These are phyloP conservation scores for Andrena chrysosceles DNA, from an alignment of 2,888 invertebrate species.

Conservation along the genomic window DNA sequence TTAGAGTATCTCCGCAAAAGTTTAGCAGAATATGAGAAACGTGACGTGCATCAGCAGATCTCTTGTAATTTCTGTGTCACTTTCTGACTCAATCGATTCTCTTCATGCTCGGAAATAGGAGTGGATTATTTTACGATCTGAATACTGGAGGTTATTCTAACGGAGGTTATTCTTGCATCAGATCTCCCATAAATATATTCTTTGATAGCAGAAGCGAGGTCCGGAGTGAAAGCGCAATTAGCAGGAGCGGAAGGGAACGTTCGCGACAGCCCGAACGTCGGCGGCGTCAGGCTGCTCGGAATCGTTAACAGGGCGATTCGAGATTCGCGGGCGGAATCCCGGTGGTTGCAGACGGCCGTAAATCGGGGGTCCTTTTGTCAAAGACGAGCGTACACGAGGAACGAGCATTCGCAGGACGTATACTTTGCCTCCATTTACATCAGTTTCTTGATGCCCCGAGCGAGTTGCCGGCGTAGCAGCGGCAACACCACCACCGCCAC, in stretches of 20 bases:
- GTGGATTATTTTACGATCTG: neutral
- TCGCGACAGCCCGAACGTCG: constrained; percentile 12
- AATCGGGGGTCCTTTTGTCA: constrained; percentile 61
- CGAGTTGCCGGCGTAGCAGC: constrained; percentile 70
- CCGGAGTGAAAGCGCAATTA: constrained; percentile 5
- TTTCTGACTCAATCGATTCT: too few species aligned
- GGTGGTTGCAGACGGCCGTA: constrained; percentile 36
- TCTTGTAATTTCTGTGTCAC: too few species aligned
- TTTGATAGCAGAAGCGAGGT: neutral
- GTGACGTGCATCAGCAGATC: too few species aligned
- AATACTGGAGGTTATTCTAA: neutral
- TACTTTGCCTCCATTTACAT: constrained; percentile 70
- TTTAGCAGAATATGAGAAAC: too few species aligned
- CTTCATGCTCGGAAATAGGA: too few species aligned
- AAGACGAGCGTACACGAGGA: constrained; percentile 54
- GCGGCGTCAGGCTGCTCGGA: constrained; percentile 29
- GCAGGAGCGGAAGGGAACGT: constrained; percentile 20
- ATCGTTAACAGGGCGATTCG: constrained; percentile 50
- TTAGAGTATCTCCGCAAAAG: too few species aligned
- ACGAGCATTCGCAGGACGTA: constrained; percentile 64
- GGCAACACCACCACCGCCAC: constrained; percentile 48
- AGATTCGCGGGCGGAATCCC: constrained; percentile 34
- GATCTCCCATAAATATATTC: constrained; percentile 1
- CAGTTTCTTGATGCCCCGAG: constrained; percentile 73
- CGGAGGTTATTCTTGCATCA: neutral